A percentile compares a stretch with the other conserved stretches of the same genome.
Evolutionary conservation across 2,797 vertebrate species (phyloP).

Genomic region (Aplochiton taeniatus): DNA sequence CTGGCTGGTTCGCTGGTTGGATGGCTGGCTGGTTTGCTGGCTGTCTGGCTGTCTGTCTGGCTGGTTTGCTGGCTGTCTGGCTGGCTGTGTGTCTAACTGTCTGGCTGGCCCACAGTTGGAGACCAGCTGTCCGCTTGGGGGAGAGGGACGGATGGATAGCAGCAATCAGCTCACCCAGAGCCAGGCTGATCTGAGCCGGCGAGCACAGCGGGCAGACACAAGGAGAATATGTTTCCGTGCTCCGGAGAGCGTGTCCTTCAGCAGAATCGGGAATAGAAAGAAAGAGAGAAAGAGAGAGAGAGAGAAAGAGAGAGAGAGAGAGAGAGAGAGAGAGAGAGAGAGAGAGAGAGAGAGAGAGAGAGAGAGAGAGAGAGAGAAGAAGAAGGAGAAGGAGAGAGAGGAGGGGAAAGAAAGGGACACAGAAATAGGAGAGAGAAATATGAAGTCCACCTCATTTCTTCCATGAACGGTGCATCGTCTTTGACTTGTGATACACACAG

Average conservation of each 20-base stretch:
- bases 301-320: slow-evolving; percentile 26
- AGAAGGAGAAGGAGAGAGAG: slow-evolving; percentile 16
- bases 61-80: too few species aligned
- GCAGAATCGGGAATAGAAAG: slow-evolving; percentile 41
- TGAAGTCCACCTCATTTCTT: neutral
- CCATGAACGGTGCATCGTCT: too few species aligned
- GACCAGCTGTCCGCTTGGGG: slow-evolving; percentile 62
- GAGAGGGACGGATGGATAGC: slow-evolving; percentile 43
- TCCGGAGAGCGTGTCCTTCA: slow-evolving; percentile 58
- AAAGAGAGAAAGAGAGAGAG: slow-evolving; percentile 31
- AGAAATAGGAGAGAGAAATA: slow-evolving; percentile 11
- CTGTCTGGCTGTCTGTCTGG: too few species aligned
- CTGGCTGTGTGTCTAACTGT: too few species aligned
- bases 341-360: slow-evolving; percentile 29
- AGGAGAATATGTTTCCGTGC: slow-evolving; percentile 62
- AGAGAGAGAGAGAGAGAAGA: slow-evolving; percentile 26
- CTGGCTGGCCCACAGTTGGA: too few species aligned
- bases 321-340: slow-evolving; percentile 30
- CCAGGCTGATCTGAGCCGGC: slow-evolving; percentile 45
- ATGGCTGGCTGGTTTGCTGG: too few species aligned
- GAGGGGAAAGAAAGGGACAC: slow-evolving; percentile 11
- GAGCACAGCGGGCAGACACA: slow-evolving; percentile 60
- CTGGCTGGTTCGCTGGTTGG: too few species aligned
- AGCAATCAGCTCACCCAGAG: slow-evolving; percentile 52
- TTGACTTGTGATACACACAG: slow-evolving; percentile 53